Evolutionary conservation across 1,140 invertebrate genomes (phyloP).

Genomic region (Pygmarrhopalites habei): DNA sequence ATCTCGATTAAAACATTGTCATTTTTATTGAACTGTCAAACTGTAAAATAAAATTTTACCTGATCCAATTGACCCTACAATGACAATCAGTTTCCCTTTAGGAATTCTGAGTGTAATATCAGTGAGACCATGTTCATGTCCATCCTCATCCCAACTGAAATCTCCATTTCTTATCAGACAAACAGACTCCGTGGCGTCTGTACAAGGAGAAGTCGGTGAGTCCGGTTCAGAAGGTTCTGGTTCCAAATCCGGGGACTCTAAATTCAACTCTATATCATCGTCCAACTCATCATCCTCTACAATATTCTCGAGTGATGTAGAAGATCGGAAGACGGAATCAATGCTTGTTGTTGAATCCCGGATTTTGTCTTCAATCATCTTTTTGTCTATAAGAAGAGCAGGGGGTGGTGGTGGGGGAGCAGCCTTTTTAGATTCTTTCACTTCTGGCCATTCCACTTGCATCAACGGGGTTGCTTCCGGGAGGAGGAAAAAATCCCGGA

Average conservation of each 20-base stretch:
- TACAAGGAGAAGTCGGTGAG: too few species aligned
- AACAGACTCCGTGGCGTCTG: background rate
- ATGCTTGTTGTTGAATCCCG: slow-evolving; percentile 25
- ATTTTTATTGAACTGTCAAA: too few species aligned
- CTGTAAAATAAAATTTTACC: too few species aligned
- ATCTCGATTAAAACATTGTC: too few species aligned
- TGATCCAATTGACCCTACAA: slow-evolving; percentile 68
- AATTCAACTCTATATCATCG: slow-evolving; percentile 46
- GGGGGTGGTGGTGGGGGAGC: slow-evolving; percentile 51
- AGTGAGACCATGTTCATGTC: slow-evolving; percentile 37
- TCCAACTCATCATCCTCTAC: slow-evolving; percentile 46
- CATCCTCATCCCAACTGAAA: slow-evolving; percentile 38
- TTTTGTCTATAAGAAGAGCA: background rate
- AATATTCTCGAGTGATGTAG: slow-evolving; percentile 44
- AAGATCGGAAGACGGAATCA: slow-evolving; percentile 42
- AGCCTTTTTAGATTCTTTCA: too few species aligned
- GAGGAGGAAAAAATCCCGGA: slow-evolving; percentile 58
- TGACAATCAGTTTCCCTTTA: slow-evolving; percentile 60
- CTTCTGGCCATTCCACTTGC: too few species aligned
- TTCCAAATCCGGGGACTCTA: too few species aligned
- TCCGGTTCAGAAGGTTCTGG: too few species aligned
- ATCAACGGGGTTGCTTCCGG: slow-evolving; percentile 58
- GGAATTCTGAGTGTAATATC: slow-evolving; percentile 43
- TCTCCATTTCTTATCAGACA: slow-evolving; percentile 21
- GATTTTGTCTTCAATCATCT: slow-evolving; percentile 2